Conservation (phyloP, 2,113 vertebrate species). For the Lipophrys pholis region DNA sequence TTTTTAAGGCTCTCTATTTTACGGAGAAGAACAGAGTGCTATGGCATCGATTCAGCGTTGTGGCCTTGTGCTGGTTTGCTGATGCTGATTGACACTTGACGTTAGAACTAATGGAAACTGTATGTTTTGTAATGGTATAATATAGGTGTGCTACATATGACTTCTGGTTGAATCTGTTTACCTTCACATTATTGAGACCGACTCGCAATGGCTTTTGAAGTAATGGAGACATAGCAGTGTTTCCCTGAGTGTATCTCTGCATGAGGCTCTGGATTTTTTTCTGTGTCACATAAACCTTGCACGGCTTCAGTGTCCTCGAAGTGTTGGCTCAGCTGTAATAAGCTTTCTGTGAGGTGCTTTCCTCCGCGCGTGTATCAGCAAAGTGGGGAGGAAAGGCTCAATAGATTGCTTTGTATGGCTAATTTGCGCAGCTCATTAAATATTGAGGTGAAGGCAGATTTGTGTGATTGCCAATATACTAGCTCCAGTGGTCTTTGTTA, state of each 20-base stretch:
- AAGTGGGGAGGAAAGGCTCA: slow-evolving; percentile 72
- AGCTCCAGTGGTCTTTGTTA: slow-evolving; percentile 73
- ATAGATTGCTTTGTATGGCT: slow-evolving; percentile 79
- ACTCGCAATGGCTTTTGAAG: no score
- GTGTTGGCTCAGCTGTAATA: slow-evolving; percentile 62
- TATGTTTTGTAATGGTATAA: not conserved
- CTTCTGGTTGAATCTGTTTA: no score
- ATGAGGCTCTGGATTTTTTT: not conserved
- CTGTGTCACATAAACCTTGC: slow-evolving; percentile 27
- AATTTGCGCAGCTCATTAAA: slow-evolving; percentile 85
- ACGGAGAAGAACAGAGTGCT: not conserved
- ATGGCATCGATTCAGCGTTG: not conserved
- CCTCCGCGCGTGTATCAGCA: slow-evolving; percentile 57
- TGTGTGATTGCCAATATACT: slow-evolving; percentile 79
- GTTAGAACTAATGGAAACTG: not conserved
- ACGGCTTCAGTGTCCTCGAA: slow-evolving; percentile 26
- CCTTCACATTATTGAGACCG: no score
- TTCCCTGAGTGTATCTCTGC: not conserved
- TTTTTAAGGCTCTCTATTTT: slow-evolving; percentile 8
- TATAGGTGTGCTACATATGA: no score
- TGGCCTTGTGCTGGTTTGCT: not conserved
- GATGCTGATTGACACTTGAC: not conserved
- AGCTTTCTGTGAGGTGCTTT: slow-evolving; percentile 49
- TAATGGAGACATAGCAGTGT: not conserved
- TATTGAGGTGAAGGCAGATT: slow-evolving; percentile 81